Conservation (phyloP, 64 coral and sea anemone species). For the Dendronephthya gigantea region DNA sequence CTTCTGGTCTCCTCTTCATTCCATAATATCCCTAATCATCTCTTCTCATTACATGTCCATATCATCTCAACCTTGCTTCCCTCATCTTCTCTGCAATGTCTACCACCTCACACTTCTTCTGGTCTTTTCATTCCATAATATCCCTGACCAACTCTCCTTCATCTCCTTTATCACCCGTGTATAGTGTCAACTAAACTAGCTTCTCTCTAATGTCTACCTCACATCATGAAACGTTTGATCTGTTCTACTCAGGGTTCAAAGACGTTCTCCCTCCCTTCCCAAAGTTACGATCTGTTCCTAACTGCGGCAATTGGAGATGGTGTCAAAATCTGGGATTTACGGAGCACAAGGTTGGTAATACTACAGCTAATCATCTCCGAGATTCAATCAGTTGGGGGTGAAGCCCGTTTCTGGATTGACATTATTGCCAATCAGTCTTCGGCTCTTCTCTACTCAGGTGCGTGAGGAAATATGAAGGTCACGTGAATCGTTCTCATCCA, state of each 20-base stretch:
- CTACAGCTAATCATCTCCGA: neutral
- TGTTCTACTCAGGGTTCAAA: constrained; percentile 51
- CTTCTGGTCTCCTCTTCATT: neutral
- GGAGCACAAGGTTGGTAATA: constrained; percentile 50
- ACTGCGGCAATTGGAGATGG: constrained; percentile 81
- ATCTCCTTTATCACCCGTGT: too few species aligned
- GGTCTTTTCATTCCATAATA: too few species aligned
- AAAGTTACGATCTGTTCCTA: constrained; percentile 70
- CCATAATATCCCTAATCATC: too few species aligned
- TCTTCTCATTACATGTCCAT: too few species aligned
- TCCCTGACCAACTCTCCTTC: too few species aligned
- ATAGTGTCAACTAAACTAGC: too few species aligned
- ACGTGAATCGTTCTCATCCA: constrained; percentile 81
- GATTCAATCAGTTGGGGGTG: neutral
- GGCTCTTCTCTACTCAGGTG: constrained; percentile 34
- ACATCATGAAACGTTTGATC: neutral
- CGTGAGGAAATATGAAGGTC: constrained; percentile 80
- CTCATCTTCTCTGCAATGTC: too few species aligned
- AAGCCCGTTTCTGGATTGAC: neutral
- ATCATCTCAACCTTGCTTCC: too few species aligned
- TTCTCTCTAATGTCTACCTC: too few species aligned
- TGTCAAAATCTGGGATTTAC: constrained; percentile 93
- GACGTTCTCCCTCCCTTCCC: constrained; percentile 52
- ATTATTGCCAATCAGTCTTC: neutral
- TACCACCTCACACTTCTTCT: too few species aligned